Percentiles rank a stretch among this genome's conserved stretches.
phyloP scores from a whole-genome alignment of 2,113 vertebrate genomes.

The Vanacampus margaritifer region DNA sequence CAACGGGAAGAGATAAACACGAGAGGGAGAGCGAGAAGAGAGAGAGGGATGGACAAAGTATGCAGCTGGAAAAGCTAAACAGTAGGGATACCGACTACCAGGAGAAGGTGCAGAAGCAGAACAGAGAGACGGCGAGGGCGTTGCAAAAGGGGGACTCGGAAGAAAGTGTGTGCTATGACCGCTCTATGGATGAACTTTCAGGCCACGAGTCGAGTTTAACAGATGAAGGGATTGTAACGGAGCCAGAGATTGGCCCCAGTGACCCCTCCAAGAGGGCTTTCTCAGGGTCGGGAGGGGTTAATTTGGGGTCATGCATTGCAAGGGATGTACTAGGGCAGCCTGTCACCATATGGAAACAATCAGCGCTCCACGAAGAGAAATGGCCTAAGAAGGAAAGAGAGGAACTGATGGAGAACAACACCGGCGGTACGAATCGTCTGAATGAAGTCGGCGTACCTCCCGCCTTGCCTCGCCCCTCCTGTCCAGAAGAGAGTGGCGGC shows the following conservation, averaged over 20 bases:
- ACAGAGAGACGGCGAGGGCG: constrained; percentile 50
- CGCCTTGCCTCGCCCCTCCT: constrained; percentile 24
- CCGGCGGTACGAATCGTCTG: constrained; percentile 32
- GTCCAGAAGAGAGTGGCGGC: constrained; percentile 58
- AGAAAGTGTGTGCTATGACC: constrained; percentile 69
- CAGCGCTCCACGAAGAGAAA: constrained; percentile 60
- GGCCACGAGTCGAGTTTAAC: constrained; percentile 89
- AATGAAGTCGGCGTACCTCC: constrained; percentile 26
- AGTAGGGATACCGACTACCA: constrained; percentile 51
- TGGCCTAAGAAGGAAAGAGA: constrained; percentile 29
- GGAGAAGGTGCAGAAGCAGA: constrained; percentile 44
- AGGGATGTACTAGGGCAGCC: constrained; percentile 71
- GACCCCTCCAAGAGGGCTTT: constrained; percentile 44
- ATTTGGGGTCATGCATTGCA: constrained; percentile 52
- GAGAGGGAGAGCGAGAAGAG: constrained; percentile 55
- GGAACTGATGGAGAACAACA: constrained; percentile 35
- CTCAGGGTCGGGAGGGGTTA: constrained; percentile 53
- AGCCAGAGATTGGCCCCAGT: constrained; percentile 75
- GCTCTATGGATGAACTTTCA: constrained; percentile 84
- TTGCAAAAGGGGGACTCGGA: constrained; percentile 66
- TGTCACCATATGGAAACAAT: constrained; percentile 75
- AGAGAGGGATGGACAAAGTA: constrained; percentile 57
- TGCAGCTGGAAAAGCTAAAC: constrained; percentile 53
- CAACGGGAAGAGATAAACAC: constrained; percentile 59
- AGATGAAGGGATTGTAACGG: constrained; percentile 94